These are phyloP conservation scores for Coregonus ussuriensis DNA, from an alignment of 2,797 vertebrate species.

Conservation along the genomic window DNA sequence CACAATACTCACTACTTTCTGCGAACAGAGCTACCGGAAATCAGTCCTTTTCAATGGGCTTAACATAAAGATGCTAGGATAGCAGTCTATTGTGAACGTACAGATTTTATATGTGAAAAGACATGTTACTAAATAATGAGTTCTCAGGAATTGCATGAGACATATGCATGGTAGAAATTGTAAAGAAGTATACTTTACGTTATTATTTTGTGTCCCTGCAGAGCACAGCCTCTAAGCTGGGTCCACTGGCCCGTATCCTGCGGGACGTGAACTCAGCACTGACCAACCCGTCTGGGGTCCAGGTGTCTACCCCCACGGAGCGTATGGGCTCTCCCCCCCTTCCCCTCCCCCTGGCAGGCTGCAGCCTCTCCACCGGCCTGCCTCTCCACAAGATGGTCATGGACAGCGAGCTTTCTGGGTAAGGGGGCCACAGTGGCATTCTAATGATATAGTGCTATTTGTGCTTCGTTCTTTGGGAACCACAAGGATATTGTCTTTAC, in stretches of 20 bases:
- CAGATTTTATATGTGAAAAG: too few species aligned
- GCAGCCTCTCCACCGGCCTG: constrained; percentile 90
- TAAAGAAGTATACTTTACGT: background rate
- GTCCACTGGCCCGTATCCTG: constrained; percentile 91
- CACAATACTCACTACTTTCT: background rate
- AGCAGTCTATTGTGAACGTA: too few species aligned
- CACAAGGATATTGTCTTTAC: background rate
- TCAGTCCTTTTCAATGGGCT: too few species aligned
- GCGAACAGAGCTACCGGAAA: background rate
- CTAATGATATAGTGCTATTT: background rate
- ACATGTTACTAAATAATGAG: background rate
- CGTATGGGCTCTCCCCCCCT: constrained; percentile 77
- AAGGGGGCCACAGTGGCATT: background rate
- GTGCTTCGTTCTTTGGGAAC: background rate
- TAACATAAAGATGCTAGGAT: too few species aligned
- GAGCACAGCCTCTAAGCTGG: constrained; percentile 87
- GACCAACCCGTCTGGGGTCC: constrained; percentile 82
- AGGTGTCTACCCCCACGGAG: constrained; percentile 77
- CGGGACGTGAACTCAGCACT: constrained; percentile 89
- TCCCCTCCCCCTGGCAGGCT: constrained; percentile 65
- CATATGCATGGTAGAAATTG: background rate
- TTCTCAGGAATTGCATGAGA: background rate
- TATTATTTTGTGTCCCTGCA: constrained; percentile 50
- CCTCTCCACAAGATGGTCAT: constrained; percentile 82
- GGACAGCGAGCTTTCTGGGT: constrained; percentile 70